Conservation (phyloP, 53 echinoderm and acorn worm genomes). For the Henricia sp. region DNA sequence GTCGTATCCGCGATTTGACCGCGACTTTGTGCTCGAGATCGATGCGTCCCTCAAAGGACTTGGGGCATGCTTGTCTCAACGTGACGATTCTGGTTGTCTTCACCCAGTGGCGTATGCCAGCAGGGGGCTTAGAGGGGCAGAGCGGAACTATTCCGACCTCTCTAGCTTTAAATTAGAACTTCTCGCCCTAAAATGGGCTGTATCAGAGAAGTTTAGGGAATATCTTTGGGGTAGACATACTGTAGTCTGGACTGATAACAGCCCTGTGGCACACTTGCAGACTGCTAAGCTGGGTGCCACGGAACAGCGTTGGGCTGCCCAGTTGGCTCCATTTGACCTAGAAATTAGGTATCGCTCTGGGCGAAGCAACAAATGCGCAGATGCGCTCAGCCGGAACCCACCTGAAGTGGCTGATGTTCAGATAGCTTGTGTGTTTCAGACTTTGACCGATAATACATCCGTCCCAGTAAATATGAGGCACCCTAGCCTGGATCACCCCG, state of each 20-base stretch:
- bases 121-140: slow-evolving; percentile 51
- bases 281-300: slow-evolving; percentile 58
- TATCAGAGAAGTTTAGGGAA: slow-evolving; percentile 64
- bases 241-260: slow-evolving; percentile 49
- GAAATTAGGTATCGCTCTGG: slow-evolving; percentile 43
- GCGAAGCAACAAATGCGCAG: slow-evolving; percentile 44
- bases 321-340: slow-evolving; percentile 45
- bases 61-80: slow-evolving; percentile 45
- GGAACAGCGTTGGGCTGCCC: slow-evolving; percentile 61
- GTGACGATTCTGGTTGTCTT: slow-evolving; percentile 22
- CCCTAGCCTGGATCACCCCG: not conserved
- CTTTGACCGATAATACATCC: not conserved
- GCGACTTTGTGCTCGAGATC: slow-evolving; percentile 48
- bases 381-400: slow-evolving; percentile 41
- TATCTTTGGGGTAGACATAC: slow-evolving; percentile 42
- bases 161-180: slow-evolving; percentile 72
- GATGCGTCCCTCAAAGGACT: slow-evolving; percentile 61
- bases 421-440: not conserved
- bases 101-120: slow-evolving; percentile 63
- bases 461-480: not conserved
- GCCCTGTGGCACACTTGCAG: slow-evolving; percentile 49
- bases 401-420: not conserved
- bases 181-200: slow-evolving; percentile 67
- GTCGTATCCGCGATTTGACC: slow-evolving; percentile 42
- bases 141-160: slow-evolving; percentile 45